Base-by-base conservation (phyloP, 2,888 invertebrate species). In the Chrysina gloriosa region DNA sequence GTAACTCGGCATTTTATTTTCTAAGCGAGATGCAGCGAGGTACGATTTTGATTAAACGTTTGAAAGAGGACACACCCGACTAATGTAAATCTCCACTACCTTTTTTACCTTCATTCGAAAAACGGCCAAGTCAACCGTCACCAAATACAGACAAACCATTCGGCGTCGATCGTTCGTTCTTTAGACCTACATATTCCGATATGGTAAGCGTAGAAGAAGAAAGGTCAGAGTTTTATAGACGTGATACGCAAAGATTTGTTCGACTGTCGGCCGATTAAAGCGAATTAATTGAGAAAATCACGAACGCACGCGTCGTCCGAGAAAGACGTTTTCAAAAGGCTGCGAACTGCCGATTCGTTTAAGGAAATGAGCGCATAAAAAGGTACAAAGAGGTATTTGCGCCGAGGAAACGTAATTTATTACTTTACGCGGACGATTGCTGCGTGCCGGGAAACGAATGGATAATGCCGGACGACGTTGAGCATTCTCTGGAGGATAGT, bases 201-300 rank as follows among this genome's bases (percentile, higher is more conserved):
- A 56, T 36, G 36, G 21, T 21, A 34, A 36, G 29, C 4, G n/a
- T n/a, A 6, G 27, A 42, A 4, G 25, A 61, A 61, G 42, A 45
- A 42, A 25, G 27, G 42, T 36, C 16, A 27, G 42, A 61, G 27
- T 61, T 42, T 45, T 29, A 16, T 29, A 19, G 27, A 42, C 25
- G 25, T 42, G 25, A 42, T 42, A 27, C 58, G 39, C 23, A 23
- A 23, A 23, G 58, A 61, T 61, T 61, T 61, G 58, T 61, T n/a
- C 39, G 58, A 42, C 45, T 61, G 58, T 61, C 58, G 58, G 58
- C 39, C 58, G 58, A 61, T 61, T 42, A 61, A 61, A 27, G 58
- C 27, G 58, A 61, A 61, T 61, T 61, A 61, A 61, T 61, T 61
- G 42, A 45, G 58, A 61, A 42, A 42, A 61, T 61, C 58, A 61